Base-by-base conservation (phyloP, 1,140 invertebrate genomes). In the Formica exsecta region DNA sequence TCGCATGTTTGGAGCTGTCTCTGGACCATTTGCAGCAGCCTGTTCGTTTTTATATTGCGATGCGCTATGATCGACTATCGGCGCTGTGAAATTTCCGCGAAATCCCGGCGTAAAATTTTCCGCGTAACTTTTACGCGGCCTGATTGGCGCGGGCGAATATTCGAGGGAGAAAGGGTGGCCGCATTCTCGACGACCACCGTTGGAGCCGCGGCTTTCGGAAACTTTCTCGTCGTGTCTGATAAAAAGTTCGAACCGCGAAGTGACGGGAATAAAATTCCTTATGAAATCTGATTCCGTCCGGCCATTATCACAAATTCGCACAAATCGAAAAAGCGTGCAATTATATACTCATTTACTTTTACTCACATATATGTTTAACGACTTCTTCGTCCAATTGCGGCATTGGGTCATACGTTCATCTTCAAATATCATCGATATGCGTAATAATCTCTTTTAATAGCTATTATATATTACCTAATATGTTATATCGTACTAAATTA, bases 181-280 rank as follows among this genome's bases (percentile, higher is more conserved):
- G 76, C 76, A 81, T 86, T 86, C 76, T 61, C 85, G 76, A 64
- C 75, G 85, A 68, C 76, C 80, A 54, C 79, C 70, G 65, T 66
- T 80, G 76, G 76, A 44, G 54, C 59, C 70, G 44, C 62, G 73
- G 81, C 44, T 74, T 65, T 36, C 73, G 59, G 65, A 65, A 77
- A 76, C 81, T 75, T 85, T 77, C 74, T 85, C 73, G 36, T 87
- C 81, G 61, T 25, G 64, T 84, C 48, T 38, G 79, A 83, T 74
- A 74, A 74, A 83, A 83, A 74, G 79, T 83, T 74, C 25, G 54
- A 61, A 61, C 54, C 68, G 68, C 68, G 41, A 74, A 74, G 54
- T 73, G 68, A 74, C 54, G 54, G 76, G 8, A 22, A 3, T 25
- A 29, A 61, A 83, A 73, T 83, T 44, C 19, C 25, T 38, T 48